A percentile compares a stretch with the other conserved stretches of the same genome.
Evolutionary conservation across 1,140 invertebrate genomes (phyloP).

Genomic region (Pomacea maculata): DNA sequence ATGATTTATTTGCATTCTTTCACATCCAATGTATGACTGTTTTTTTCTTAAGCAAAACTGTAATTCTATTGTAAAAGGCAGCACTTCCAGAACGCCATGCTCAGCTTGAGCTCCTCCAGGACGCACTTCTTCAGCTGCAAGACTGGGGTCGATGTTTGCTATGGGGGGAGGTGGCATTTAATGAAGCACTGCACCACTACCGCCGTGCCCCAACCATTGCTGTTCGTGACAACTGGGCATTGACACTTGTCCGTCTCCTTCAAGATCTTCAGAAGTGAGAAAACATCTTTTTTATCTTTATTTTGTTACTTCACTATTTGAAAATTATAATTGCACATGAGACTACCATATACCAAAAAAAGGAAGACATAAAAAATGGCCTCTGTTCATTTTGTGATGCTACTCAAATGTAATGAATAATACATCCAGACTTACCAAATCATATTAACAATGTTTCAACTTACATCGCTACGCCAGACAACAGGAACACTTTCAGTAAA

Average conservation of each 20-base stretch:
- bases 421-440: too few species aligned
- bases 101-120: slow-evolving; percentile 75
- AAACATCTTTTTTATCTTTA: neutral
- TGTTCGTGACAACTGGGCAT: slow-evolving; percentile 57
- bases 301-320: neutral
- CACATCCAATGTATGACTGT: too few species aligned
- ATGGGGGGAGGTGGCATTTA: slow-evolving; percentile 79
- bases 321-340: too few species aligned
- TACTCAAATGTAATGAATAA: too few species aligned
- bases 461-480: too few species aligned
- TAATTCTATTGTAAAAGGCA: neutral
- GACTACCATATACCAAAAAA: too few species aligned
- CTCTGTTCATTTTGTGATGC: too few species aligned
- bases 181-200: slow-evolving; percentile 62
- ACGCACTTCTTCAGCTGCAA: slow-evolving; percentile 75
- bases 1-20: too few species aligned
- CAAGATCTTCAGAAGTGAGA: slow-evolving; percentile 72
- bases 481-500: too few species aligned
- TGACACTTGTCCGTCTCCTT: slow-evolving; percentile 75
- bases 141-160: slow-evolving; percentile 73
- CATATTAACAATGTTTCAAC: too few species aligned
- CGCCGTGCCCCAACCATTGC: slow-evolving; percentile 37
- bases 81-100: slow-evolving; percentile 65
- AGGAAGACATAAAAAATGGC: too few species aligned
- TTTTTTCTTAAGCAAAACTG: too few species aligned